Evolutionary conservation across 35 echinoderm and acorn worm genomes (phyloP).

Genomic region (Eucidaris tribuloides): DNA sequence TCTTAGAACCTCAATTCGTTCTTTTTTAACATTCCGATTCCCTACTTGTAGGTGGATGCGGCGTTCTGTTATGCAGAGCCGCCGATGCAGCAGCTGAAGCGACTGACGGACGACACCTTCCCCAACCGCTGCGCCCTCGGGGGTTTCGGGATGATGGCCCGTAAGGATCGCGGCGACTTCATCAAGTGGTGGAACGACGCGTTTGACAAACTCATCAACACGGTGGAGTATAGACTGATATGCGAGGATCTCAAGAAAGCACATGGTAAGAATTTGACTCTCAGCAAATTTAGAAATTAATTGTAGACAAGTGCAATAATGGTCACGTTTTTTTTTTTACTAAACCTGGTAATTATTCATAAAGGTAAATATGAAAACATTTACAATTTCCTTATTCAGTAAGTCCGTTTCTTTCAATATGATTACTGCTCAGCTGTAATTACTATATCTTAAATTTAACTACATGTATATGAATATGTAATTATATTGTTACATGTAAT

Average conservation of each 20-base stretch:
- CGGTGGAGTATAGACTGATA: not conserved
- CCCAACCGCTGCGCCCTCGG: not conserved
- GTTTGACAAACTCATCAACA: conserved; percentile 8
- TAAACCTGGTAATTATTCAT: not conserved
- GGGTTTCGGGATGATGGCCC: not conserved
- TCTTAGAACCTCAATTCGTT: too few relatives aligned
- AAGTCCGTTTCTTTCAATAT: not conserved
- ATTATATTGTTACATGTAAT: not conserved
- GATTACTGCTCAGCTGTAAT: too few relatives aligned
- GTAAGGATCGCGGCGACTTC: not conserved
- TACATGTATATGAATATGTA: not conserved
- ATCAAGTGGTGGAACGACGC: conserved; percentile 11
- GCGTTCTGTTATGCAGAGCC: conserved; percentile 7
- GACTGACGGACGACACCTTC: not conserved
- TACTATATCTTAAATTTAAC: too few relatives aligned
- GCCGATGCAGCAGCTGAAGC: not conserved
- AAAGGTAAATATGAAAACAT: not conserved
- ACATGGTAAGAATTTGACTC: not conserved
- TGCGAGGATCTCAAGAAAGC: conserved; percentile 4
- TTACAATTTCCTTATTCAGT: not conserved
- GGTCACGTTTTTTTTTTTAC: not conserved
- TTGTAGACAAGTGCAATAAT: not conserved
- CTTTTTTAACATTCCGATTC: too few relatives aligned
- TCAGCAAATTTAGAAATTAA: not conserved
- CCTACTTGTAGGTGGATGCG: not conserved